Evolutionary conservation across 53 echinoderm and acorn worm genomes (phyloP).

Genomic region (Zoroaster sp.): DNA sequence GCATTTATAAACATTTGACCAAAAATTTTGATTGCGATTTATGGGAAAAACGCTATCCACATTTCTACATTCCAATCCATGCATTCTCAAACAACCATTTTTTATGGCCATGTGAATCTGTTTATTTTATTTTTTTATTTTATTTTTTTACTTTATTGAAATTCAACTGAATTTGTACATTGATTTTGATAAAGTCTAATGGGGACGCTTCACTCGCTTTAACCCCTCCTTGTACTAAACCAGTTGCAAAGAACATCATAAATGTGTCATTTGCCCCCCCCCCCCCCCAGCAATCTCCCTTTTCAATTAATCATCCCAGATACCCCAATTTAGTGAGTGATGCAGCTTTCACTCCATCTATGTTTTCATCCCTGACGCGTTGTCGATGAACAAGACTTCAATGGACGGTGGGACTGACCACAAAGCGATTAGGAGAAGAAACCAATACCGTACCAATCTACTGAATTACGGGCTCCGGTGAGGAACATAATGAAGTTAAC

Average conservation of each 20-base stretch:
- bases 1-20: too few relatives aligned
- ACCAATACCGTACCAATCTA: neutral
- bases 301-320: neutral
- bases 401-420: slow-evolving; percentile 21
- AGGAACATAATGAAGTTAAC: slow-evolving; percentile 18
- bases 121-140: too few relatives aligned
- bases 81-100: too few relatives aligned
- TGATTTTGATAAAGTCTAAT: neutral
- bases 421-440: slow-evolving; percentile 16
- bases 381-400: neutral
- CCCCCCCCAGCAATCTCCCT: neutral
- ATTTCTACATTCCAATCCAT: too few relatives aligned
- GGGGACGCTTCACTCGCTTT: neutral
- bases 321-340: neutral
- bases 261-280: neutral
- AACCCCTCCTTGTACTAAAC: neutral
- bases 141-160: too few relatives aligned
- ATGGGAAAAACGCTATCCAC: too few relatives aligned
- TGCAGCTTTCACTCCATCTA: neutral
- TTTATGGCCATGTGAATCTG: too few relatives aligned
- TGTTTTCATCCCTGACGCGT: neutral
- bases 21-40: too few relatives aligned
- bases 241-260: neutral
- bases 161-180: neutral
- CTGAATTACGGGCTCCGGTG: slow-evolving; percentile 15